These are phyloP conservation scores for Melieria omissa DNA, from an alignment of 2,888 invertebrate genomes.

Conservation along the genomic window DNA sequence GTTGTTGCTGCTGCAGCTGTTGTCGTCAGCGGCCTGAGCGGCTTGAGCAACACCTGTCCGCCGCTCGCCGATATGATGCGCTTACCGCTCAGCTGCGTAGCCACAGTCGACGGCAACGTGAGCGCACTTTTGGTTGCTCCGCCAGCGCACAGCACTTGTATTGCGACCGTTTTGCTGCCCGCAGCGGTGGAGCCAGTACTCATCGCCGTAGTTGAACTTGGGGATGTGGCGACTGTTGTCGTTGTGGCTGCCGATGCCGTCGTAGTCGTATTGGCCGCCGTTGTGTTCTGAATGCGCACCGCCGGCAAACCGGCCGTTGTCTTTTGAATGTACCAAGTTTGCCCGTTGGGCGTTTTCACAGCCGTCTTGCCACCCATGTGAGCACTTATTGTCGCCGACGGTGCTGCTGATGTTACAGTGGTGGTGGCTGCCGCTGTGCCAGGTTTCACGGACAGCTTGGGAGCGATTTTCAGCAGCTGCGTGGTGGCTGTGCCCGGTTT, in stretches of 20 bases:
- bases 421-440: constrained; percentile 11
- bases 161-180: constrained; percentile 20
- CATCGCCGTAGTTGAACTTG: constrained; percentile 19
- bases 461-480: constrained; percentile 43
- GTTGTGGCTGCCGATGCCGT: constrained; percentile 22
- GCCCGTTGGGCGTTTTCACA: constrained; percentile 65
- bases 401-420: constrained; percentile 15
- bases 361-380: constrained; percentile 49
- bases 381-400: constrained; percentile 8
- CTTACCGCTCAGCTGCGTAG: constrained; percentile 36
- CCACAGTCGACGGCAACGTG: constrained; percentile 48
- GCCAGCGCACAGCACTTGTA: background rate
- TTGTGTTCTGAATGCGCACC: constrained; percentile 48
- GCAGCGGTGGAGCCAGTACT: constrained; percentile 4
- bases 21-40: constrained; percentile 27
- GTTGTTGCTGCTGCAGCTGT: constrained; percentile 26
- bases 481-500: constrained; percentile 40
- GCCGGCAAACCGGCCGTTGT: constrained; percentile 50
- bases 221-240: background rate
- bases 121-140: constrained; percentile 47
- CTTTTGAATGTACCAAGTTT: constrained; percentile 67
- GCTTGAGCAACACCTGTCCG: constrained; percentile 48
- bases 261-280: constrained; percentile 16
- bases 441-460: constrained; percentile 29
- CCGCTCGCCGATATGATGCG: constrained; percentile 48